A percentile compares a stretch with the other conserved stretches of the same genome.
Evolutionary conservation across 2,113 vertebrate species (phyloP).

Genomic region (Vidua chalybeata): DNA sequence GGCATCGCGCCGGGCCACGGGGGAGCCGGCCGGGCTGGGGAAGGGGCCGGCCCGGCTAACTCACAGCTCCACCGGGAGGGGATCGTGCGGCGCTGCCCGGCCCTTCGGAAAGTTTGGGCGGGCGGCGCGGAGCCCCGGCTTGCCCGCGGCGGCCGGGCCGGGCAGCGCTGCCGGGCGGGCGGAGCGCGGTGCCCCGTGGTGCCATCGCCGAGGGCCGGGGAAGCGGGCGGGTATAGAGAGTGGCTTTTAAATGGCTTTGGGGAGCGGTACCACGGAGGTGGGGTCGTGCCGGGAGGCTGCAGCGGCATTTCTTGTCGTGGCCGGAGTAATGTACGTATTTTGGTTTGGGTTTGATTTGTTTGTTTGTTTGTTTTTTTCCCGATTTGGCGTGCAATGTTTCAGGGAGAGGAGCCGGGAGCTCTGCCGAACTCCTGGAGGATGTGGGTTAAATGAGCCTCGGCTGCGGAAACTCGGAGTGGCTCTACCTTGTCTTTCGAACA

Average conservation of each 20-base stretch:
- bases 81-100: not conserved
- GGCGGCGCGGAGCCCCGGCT: not conserved
- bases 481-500: not conserved
- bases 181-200: not conserved
- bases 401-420: not conserved
- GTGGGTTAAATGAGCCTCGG: not conserved
- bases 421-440: not conserved
- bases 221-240: not conserved
- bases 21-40: too few relatives aligned
- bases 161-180: not conserved
- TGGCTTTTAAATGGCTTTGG: not conserved
- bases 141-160: not conserved
- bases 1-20: not conserved
- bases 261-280: not conserved
- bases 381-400: not conserved
- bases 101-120: not conserved
- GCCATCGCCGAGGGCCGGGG: not conserved
- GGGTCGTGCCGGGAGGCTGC: not conserved
- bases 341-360: not conserved
- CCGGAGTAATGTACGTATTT: not conserved
- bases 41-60: not conserved
- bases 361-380: not conserved
- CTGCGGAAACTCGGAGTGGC: not conserved
- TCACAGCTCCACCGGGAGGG: not conserved
- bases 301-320: not conserved